Conservation (phyloP, 2,113 vertebrate genomes). For the Osmerus eperlanus region DNA sequence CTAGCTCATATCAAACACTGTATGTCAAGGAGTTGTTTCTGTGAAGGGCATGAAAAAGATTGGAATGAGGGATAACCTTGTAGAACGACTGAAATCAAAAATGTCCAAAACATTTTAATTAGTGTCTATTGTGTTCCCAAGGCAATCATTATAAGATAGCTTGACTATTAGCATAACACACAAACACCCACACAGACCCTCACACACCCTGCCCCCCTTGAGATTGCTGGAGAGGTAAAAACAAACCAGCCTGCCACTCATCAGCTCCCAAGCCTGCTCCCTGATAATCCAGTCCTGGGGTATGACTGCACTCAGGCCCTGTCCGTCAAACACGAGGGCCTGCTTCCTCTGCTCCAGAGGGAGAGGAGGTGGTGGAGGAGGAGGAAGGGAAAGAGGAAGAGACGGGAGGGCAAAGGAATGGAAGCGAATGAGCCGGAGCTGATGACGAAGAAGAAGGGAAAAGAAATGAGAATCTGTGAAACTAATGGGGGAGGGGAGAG, state of each 20-base stretch:
- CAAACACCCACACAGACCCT: constrained; percentile 6
- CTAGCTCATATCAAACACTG: background rate
- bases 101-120: constrained; percentile 30
- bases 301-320: constrained; percentile 62
- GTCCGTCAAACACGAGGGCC: constrained; percentile 63
- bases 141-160: constrained; percentile 24
- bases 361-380: constrained; percentile 49
- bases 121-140: constrained; percentile 18
- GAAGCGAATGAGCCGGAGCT: constrained; percentile 29
- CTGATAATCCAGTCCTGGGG: constrained; percentile 58
- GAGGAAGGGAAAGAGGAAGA: constrained; percentile 16
- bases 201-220: constrained; percentile 29
- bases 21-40: constrained; percentile 10
- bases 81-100: constrained; percentile 31
- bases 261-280: constrained; percentile 39
- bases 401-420: constrained; percentile 38
- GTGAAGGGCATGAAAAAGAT: constrained; percentile 36
- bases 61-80: background rate
- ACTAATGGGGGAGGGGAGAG: background rate
- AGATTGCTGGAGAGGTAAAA: constrained; percentile 39
- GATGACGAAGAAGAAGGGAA: background rate
- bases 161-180: constrained; percentile 14
- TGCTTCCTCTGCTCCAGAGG: constrained; percentile 45
- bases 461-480: background rate
- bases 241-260: constrained; percentile 62